A percentile compares a stretch with the other conserved stretches of the same genome.
phyloP scores from a whole-genome alignment of 2,888 invertebrate species.

The Torymus texanus region DNA sequence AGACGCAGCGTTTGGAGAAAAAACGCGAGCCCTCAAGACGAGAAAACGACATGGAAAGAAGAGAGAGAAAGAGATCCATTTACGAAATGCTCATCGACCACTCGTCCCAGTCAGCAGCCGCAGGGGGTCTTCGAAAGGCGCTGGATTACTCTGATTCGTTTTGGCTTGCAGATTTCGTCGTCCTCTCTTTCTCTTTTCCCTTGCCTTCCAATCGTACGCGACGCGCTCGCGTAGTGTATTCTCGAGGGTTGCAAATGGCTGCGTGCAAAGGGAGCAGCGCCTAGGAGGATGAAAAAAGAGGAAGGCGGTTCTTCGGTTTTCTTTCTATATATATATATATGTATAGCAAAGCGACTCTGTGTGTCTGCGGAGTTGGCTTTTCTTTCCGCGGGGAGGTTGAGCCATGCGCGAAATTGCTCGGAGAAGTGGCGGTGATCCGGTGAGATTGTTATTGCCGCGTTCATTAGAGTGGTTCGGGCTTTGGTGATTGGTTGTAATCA shows the following conservation, averaged over 20 bases:
- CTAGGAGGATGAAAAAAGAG: conserved; percentile 42
- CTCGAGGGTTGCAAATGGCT: conserved; percentile 59
- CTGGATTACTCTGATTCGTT: conserved; percentile 74
- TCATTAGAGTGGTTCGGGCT: too few relatives aligned
- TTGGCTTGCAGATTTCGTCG: conserved; percentile 73
- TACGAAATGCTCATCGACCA: conserved; percentile 74
- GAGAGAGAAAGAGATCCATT: conserved; percentile 66
- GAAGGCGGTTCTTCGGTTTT: background rate
- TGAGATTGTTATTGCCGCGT: too few relatives aligned
- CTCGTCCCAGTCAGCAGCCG: conserved; percentile 48
- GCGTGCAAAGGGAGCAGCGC: background rate
- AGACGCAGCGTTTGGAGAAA: background rate
- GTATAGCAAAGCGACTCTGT: background rate
- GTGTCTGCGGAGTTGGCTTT: background rate
- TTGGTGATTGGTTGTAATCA: too few relatives aligned
- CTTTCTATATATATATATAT: background rate
- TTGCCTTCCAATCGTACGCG: conserved; percentile 10
- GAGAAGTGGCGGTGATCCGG: background rate
- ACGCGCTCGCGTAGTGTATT: conserved; percentile 46
- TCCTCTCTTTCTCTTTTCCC: background rate
- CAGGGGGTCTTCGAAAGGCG: conserved; percentile 67
- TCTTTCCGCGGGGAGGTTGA: background rate
- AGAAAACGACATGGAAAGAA: conserved; percentile 50
- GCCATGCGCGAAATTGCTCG: conserved; percentile 25
- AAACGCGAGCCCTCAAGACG: background rate